Evolutionary conservation across 2,888 invertebrate species (phyloP).

Genomic region (Mythimna ferrago): DNA sequence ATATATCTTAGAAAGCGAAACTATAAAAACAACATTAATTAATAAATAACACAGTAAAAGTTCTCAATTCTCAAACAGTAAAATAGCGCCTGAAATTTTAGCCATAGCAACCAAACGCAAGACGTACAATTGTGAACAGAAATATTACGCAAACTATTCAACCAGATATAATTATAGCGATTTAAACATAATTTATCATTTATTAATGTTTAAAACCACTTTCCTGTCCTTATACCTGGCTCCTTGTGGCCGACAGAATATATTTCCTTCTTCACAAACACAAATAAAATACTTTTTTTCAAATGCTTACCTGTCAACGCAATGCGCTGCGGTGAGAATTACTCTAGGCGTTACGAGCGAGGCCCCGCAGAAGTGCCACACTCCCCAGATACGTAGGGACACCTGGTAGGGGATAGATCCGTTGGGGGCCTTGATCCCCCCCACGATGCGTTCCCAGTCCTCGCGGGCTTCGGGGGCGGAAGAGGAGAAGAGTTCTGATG

Average conservation of each 20-base stretch:
- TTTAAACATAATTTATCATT: too few relatives aligned
- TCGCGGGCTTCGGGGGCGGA: constrained; percentile 68
- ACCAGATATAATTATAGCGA: too few relatives aligned
- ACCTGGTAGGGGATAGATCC: constrained; percentile 90
- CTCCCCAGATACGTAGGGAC: constrained; percentile 85
- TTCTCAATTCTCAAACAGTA: too few relatives aligned
- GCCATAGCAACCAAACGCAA: constrained; percentile 3
- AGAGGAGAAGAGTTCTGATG: constrained; percentile 75
- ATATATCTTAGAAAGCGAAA: too few relatives aligned
- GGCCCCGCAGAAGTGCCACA: constrained; percentile 91
- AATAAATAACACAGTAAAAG: too few relatives aligned
- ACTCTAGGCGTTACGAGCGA: constrained; percentile 89
- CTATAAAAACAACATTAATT: too few relatives aligned
- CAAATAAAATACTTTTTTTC: too few relatives aligned
- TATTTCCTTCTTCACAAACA: too few relatives aligned
- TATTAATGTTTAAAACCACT: too few relatives aligned
- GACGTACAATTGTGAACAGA: neutral
- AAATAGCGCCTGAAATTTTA: constrained; percentile 4
- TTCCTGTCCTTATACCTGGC: too few relatives aligned
- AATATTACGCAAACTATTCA: neutral
- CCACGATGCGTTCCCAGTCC: constrained; percentile 88
- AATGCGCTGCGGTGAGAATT: constrained; percentile 91
- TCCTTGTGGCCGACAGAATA: too few relatives aligned
- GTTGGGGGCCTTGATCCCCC: constrained; percentile 87
- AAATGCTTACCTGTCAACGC: constrained; percentile 84